Evolutionary conservation across 2,797 vertebrate species (phyloP).

Genomic region (Anas capensis): DNA sequence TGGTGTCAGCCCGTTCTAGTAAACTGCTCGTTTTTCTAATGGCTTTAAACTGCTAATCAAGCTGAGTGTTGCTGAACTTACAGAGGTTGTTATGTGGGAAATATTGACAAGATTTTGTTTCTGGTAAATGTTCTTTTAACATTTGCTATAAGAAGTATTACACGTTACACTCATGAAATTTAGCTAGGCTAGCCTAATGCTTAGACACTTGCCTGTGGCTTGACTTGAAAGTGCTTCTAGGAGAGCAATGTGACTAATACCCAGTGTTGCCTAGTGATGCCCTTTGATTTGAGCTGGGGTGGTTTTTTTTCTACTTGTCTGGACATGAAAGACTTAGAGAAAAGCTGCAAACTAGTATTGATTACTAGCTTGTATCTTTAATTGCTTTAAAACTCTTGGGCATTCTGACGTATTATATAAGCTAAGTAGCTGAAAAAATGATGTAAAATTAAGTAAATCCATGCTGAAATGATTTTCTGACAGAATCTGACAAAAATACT

Average conservation of each 20-base stretch:
- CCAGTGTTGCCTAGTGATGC: background rate
- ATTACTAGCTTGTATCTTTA: background rate
- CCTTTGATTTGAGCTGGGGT: background rate
- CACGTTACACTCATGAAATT: background rate
- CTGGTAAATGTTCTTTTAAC: background rate
- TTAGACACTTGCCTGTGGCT: background rate
- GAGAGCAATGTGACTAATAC: background rate
- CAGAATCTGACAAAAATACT: background rate
- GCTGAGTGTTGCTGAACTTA: background rate
- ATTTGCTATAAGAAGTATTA: background rate
- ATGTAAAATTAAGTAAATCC: background rate
- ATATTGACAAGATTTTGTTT: background rate
- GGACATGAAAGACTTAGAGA: constrained; percentile 7
- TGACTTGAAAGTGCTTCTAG: background rate
- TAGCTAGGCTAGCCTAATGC: background rate
- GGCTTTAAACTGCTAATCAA: background rate
- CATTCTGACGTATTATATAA: background rate
- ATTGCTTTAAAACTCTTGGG: background rate
- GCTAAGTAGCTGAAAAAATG: background rate
- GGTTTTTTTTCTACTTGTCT: background rate
- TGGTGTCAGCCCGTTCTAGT: fast-evolving
- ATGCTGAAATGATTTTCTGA: background rate
- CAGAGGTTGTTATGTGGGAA: background rate
- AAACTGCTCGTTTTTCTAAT: background rate
- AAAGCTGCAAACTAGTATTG: background rate